phyloP scores from a whole-genome alignment of 2,888 invertebrate species.

The Limulus polyphemus region DNA sequence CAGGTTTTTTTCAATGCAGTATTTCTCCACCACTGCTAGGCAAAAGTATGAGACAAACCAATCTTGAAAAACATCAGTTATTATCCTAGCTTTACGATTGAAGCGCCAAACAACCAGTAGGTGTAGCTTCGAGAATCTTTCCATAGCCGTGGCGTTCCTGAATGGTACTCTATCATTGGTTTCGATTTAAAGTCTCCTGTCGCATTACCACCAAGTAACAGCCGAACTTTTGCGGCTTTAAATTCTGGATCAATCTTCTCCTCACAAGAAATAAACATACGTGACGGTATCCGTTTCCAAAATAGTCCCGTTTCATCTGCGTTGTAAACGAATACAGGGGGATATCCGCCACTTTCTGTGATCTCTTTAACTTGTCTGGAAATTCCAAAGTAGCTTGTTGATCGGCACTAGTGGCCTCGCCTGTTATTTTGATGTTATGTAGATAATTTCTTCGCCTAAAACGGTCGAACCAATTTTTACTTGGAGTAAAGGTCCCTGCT shows the following conservation, averaged over 20 bases:
- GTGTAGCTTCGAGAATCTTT: too few relatives aligned
- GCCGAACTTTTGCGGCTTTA: slow-evolving; percentile 8
- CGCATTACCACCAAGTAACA: slow-evolving; percentile 10
- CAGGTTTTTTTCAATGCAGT: too few relatives aligned
- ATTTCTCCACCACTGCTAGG: too few relatives aligned
- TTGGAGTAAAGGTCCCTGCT: slow-evolving; percentile 6
- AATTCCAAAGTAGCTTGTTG: slow-evolving; percentile 1
- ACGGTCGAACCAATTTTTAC: slow-evolving; percentile 15
- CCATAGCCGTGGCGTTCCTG: slow-evolving; percentile 13
- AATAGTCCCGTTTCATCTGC: slow-evolving; percentile 15
- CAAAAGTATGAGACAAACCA: too few relatives aligned
- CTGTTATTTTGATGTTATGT: slow-evolving; percentile 12
- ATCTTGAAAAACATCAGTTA: too few relatives aligned
- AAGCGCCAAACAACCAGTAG: too few relatives aligned
- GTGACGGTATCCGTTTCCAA: slow-evolving; percentile 12
- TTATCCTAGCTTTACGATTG: too few relatives aligned
- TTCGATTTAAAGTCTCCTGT: slow-evolving; percentile 14
- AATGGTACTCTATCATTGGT: slow-evolving; percentile 10
- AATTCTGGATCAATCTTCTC: slow-evolving; percentile 8
- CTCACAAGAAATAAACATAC: slow-evolving; percentile 2
- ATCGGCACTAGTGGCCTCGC: slow-evolving; percentile 10
- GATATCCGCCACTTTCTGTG: not conserved
- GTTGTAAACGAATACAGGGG: slow-evolving; percentile 11
- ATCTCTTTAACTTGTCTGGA: slow-evolving; percentile 1
- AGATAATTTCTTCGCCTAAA: slow-evolving; percentile 14